These are phyloP conservation scores for Scaptomyza caliginosa DNA, from an alignment of 2,888 invertebrate species.

Conservation along the genomic window DNA sequence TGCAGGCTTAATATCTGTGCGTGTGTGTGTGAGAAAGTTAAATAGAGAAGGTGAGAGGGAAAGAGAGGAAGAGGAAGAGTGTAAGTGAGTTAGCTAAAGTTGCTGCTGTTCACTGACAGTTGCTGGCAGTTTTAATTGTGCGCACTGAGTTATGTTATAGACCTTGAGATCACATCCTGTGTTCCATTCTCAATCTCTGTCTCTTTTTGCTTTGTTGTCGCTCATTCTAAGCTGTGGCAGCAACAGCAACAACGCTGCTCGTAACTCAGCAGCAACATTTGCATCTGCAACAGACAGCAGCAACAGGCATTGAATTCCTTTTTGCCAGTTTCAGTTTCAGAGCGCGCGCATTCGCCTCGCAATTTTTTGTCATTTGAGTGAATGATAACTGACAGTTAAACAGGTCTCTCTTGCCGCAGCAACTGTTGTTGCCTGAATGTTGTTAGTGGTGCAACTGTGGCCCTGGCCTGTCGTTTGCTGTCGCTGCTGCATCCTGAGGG, in stretches of 20 bases:
- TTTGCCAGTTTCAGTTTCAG: constrained; percentile 37
- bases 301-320: constrained; percentile 45
- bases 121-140: constrained; percentile 32
- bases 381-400: constrained; percentile 80
- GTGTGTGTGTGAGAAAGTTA: constrained; percentile 31
- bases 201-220: constrained; percentile 21
- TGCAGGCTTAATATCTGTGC: constrained; percentile 39
- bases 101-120: constrained; percentile 10
- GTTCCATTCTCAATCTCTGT: constrained; percentile 25
- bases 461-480: constrained; percentile 41
- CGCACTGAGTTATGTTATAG: constrained; percentile 55
- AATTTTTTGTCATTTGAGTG: constrained; percentile 77
- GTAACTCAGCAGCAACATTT: constrained; percentile 59
- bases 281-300: constrained; percentile 44
- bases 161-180: constrained; percentile 57
- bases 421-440: constrained; percentile 13
- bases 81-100: constrained; percentile 5
- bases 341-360: constrained; percentile 39
- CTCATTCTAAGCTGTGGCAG: constrained; percentile 40
- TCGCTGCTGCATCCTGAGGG: constrained; percentile 46
- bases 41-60: constrained; percentile 4
- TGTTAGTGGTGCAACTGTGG: constrained; percentile 32
- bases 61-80: not conserved
- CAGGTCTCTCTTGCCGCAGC: constrained; percentile 44
- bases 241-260: constrained; percentile 29